A percentile compares a stretch with the other conserved stretches of the same genome.
Conservation (phyloP, 2,113 vertebrate genomes). For the Gymnocephalus cernua region DNA sequence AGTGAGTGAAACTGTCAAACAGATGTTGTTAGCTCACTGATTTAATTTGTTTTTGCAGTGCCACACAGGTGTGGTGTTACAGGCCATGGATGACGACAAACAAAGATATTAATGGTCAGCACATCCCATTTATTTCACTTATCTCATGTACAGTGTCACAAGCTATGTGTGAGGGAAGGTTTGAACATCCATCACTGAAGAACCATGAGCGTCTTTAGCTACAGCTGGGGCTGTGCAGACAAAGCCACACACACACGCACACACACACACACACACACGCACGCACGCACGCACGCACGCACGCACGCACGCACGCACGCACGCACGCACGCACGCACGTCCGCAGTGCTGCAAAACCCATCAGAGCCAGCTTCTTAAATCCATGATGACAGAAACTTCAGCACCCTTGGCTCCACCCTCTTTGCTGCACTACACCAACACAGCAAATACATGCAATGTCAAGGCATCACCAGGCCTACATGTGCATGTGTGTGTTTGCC, state of each 20-base stretch:
- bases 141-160: slow-evolving; percentile 10
- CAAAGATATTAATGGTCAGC: background rate
- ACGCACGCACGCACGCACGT: background rate
- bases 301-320: too few species aligned
- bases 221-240: background rate
- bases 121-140: background rate
- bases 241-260: background rate
- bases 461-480: slow-evolving; percentile 5
- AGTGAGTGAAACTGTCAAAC: slow-evolving; percentile 3
- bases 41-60: slow-evolving; percentile 31
- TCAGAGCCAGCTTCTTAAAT: slow-evolving; percentile 25
- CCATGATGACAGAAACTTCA: background rate
- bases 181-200: slow-evolving; percentile 2
- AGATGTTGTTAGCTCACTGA: slow-evolving; percentile 7
- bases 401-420: slow-evolving; percentile 18
- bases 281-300: too few species aligned
- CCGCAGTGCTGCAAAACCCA: slow-evolving; percentile 8
- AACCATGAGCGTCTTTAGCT: background rate
- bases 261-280: background rate
- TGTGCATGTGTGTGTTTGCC: background rate
- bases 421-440: slow-evolving; percentile 50
- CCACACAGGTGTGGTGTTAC: background rate
- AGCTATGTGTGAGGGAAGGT: background rate
- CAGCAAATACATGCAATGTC: slow-evolving; percentile 17
- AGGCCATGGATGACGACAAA: background rate